These are phyloP conservation scores for Deroptyus accipitrinus DNA, from an alignment of 2,113 vertebrate species.

Conservation along the genomic window DNA sequence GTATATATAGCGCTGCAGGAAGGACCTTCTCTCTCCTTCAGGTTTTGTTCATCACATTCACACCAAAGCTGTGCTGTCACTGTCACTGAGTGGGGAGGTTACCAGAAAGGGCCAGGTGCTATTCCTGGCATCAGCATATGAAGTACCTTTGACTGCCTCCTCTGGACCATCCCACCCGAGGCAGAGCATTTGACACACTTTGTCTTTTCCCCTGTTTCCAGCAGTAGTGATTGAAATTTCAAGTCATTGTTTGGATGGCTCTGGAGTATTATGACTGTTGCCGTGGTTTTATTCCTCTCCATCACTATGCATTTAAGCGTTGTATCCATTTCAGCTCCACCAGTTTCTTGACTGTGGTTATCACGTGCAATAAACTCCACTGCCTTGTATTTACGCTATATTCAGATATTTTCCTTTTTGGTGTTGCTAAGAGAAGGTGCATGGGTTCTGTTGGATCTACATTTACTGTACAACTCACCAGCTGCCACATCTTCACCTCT, in stretches of 20 bases:
- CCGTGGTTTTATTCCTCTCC: neutral
- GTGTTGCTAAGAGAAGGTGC: neutral
- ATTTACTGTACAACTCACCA: fast-evolving
- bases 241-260: neutral
- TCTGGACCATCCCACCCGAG: neutral
- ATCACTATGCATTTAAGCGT: neutral
- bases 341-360: neutral
- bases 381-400: neutral
- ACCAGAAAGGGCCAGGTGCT: neutral
- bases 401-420: neutral
- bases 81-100: neutral
- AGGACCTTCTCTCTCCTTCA: neutral
- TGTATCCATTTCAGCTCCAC: neutral
- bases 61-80: neutral
- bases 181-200: neutral
- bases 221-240: neutral
- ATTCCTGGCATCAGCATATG: neutral
- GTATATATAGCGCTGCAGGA: neutral
- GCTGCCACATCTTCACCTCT: neutral
- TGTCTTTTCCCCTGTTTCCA: neutral
- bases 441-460: neutral
- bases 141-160: neutral
- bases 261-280: neutral
- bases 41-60: fast-evolving
- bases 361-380: neutral